Base-by-base conservation (phyloP, 2,113 vertebrate species). In the Suncus etruscus region DNA sequence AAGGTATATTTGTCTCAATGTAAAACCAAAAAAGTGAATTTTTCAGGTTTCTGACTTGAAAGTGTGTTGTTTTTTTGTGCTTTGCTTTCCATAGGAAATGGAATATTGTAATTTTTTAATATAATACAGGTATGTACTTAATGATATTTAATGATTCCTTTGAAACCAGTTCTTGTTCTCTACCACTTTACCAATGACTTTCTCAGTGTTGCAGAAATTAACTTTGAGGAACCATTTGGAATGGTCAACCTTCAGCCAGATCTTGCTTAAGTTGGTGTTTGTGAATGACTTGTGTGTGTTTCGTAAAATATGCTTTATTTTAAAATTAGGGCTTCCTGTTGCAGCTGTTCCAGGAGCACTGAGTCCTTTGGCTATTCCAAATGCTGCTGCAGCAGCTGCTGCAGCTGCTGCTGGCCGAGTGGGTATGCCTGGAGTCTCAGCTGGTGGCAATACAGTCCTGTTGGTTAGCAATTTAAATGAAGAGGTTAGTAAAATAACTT, bases 391-490 rank as follows among this genome's bases (percentile, higher is more conserved):
- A 0, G 99, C 99, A 0, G 99, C 99, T 0, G 99, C 99, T 0
- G 99, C 99, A 0, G 99, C 99, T n/a, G 99, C 99, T 11, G 99
- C 99, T 54, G 99, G 99, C 51, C 98, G 99, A 97, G 99, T 99
- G 94, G 99, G 98, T 82, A 98, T 99, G 87, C 98, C 99, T 93
- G 99, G 99, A 96, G 99, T 99, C 96, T 96, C 98, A 15, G 98
- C 98, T 93, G 97, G 97, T 97, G 97, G 98, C 96, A 98, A 98
- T 58, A 99, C 98, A 65, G 99, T 99, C 91, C 98, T 99, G 72
- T 98, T 99, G 96, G 99, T 99, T 97, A 99, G 99, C 99, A 99
- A 99, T 98, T 98, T 99, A 93, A 99, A 99, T 47, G 99, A 99
- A 98, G 99, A 99, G 99, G 99, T 99, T 97, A 98, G 99, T 99